Conservation (phyloP, 2,888 invertebrate genomes). For the Megalurothrips usitatus region DNA sequence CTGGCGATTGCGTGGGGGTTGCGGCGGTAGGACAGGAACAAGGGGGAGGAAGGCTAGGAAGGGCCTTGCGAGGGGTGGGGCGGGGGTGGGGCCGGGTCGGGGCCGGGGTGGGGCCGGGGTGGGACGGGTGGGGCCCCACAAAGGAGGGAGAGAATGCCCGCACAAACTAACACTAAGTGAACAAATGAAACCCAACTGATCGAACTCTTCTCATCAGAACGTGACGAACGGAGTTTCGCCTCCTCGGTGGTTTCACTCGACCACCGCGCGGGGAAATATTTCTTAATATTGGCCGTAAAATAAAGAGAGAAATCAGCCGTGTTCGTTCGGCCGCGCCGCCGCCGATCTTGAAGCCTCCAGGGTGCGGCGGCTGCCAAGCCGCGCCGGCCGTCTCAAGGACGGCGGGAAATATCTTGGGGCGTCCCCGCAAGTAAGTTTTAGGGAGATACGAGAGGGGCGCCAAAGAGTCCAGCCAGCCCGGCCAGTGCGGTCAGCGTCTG, state of each 20-base stretch:
- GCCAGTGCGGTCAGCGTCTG: not conserved
- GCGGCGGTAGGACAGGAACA: not conserved
- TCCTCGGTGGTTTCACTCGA: not conserved
- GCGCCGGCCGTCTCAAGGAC: not conserved
- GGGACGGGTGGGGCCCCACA: not conserved
- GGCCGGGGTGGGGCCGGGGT: not conserved
- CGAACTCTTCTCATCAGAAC: not conserved
- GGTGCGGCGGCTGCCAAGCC: no score
- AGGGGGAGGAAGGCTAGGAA: not conserved
- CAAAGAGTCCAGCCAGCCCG: conserved; percentile 8
- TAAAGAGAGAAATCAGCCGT: not conserved
- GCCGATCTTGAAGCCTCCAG: not conserved
- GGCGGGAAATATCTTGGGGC: not conserved
- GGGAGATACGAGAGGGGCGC: conserved; percentile 7
- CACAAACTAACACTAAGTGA: conserved; percentile 22
- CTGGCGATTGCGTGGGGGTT: conserved; percentile 15
- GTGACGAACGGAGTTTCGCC: not conserved
- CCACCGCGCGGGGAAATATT: not conserved
- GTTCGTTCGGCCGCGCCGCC: not conserved
- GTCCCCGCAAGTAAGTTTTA: not conserved
- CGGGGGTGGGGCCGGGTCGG: not conserved
- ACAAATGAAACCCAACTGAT: conserved; percentile 14
- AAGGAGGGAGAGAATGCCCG: conserved; percentile 5
- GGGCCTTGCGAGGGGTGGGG: not conserved
- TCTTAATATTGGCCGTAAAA: not conserved